A percentile compares a stretch with the other conserved stretches of the same genome.
Conservation (phyloP, 2,888 invertebrate species). For the Himalopsyche anomala region DNA sequence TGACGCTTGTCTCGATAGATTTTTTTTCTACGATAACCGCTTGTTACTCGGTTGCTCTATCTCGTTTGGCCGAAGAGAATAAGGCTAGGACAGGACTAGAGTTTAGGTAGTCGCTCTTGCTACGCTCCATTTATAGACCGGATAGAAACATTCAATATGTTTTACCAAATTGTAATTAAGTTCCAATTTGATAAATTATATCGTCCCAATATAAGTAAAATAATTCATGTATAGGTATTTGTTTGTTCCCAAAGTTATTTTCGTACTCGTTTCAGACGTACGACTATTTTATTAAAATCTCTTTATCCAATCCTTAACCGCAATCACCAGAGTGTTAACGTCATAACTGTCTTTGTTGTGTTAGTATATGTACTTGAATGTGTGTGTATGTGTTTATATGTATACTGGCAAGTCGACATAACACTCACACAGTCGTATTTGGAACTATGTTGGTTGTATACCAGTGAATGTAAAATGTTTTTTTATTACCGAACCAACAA, state of each 20-base stretch:
- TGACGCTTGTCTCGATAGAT: no score
- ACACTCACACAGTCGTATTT: constrained; percentile 7
- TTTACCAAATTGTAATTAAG: no score
- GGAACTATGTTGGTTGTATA: constrained; percentile 7
- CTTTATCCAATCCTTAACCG: constrained; percentile 40
- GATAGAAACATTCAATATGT: no score
- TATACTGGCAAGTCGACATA: constrained; percentile 20
- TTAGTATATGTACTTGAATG: background rate
- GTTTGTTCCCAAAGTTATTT: constrained; percentile 43
- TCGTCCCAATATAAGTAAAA: no score
- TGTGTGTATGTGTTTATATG: constrained; percentile 13
- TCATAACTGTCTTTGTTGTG: constrained; percentile 37
- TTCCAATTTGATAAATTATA: no score
- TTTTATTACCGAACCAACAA: background rate
- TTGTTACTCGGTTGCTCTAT: no score
- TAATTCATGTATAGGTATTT: constrained; percentile 22
- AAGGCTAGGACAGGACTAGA: no score
- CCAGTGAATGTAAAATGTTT: background rate
- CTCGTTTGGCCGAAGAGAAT: no score
- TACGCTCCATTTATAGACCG: no score
- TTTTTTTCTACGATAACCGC: no score
- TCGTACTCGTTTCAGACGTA: constrained; percentile 28
- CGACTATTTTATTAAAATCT: constrained; percentile 33
- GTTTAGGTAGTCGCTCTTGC: no score
- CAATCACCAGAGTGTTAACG: constrained; percentile 41